Percentiles rank a stretch among this genome's conserved stretches.
These are phyloP conservation scores for Synanthedon vespiformis DNA, from an alignment of 2,888 invertebrate species.

Conservation along the genomic window DNA sequence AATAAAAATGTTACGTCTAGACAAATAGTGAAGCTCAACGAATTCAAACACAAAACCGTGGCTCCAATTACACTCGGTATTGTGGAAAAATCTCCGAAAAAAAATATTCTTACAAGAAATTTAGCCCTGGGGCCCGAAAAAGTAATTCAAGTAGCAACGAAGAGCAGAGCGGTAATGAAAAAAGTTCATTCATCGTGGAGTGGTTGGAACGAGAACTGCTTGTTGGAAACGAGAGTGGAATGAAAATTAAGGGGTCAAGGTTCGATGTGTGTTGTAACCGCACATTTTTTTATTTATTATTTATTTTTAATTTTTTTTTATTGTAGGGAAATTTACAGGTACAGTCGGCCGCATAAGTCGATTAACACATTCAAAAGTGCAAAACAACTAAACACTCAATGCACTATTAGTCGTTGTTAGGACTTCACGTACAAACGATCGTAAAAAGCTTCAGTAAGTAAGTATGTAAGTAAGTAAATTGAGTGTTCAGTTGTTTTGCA, in stretches of 20 bases:
- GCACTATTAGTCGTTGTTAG: too few species aligned
- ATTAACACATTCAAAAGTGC: too few species aligned
- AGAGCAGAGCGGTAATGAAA: conserved; percentile 10
- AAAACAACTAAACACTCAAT: too few species aligned
- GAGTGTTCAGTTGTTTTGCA: too few species aligned
- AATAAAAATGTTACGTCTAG: neutral
- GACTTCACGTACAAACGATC: too few species aligned
- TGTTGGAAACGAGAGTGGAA: neutral
- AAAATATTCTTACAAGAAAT: neutral
- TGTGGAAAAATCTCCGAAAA: neutral
- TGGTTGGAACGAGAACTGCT: neutral
- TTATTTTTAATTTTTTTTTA: too few species aligned
- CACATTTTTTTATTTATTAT: too few species aligned
- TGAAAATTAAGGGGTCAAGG: neutral
- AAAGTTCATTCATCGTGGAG: conserved; percentile 6
- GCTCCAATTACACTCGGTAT: neutral
- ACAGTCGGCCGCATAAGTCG: too few species aligned
- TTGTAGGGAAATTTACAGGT: too few species aligned
- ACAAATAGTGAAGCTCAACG: neutral
- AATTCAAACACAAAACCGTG: neutral
- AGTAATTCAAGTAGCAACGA: conserved; percentile 23
- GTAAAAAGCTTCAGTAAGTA: too few species aligned
- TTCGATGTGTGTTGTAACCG: neutral
- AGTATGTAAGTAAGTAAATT: too few species aligned
- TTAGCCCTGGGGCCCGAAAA: conserved; percentile 11